phyloP scores from a whole-genome alignment of 2,888 invertebrate species.

The Tupiocoris notatus region DNA sequence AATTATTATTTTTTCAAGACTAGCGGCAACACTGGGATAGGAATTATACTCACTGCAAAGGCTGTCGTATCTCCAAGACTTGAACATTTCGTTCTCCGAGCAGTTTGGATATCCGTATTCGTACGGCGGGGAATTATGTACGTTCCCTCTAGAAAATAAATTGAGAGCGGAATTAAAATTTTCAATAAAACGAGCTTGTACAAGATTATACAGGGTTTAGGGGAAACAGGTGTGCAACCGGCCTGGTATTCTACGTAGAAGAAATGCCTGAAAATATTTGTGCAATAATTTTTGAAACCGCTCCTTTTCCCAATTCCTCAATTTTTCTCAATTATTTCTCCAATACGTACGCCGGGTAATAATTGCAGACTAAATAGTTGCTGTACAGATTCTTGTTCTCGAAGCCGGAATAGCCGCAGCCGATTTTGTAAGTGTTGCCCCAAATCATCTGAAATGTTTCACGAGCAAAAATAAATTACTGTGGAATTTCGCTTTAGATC shows the following conservation, averaged over 20 bases:
- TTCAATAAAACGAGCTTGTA: no score
- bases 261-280: no score
- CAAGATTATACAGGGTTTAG: no score
- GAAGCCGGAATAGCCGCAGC: slow-evolving; percentile 33
- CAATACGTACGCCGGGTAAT: slow-evolving; percentile 31
- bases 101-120: slow-evolving; percentile 20
- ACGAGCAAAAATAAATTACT: no score
- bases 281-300: no score
- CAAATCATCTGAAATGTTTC: slow-evolving; percentile 40
- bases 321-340: not conserved
- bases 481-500: no score
- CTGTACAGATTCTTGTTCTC: slow-evolving; percentile 3
- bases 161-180: not conserved
- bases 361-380: slow-evolving; percentile 37
- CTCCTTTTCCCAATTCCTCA: not conserved
- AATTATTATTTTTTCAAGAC: not conserved
- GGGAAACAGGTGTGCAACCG: no score
- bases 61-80: slow-evolving; percentile 23
- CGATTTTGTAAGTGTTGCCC: slow-evolving; percentile 33
- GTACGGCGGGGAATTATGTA: not conserved
- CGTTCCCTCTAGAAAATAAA: slow-evolving; percentile 27
- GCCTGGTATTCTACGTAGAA: no score
- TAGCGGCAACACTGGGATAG: not conserved
- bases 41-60: slow-evolving; percentile 32
- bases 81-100: slow-evolving; percentile 30